These are phyloP conservation scores for Bombus superbus DNA, from an alignment of 1,140 invertebrate genomes.

Conservation along the genomic window DNA sequence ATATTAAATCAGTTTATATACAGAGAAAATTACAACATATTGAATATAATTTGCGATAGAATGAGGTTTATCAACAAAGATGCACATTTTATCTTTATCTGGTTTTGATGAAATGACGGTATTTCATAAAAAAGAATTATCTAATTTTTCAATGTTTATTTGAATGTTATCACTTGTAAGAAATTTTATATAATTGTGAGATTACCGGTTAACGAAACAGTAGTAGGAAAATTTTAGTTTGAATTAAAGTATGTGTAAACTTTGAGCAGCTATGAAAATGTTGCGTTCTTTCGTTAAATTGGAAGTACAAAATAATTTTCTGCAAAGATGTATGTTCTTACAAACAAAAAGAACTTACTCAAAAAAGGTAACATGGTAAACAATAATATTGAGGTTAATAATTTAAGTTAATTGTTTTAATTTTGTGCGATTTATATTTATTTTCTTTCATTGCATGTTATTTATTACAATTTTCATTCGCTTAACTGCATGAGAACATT, in stretches of 20 bases:
- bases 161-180: background rate
- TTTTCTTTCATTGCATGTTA: background rate
- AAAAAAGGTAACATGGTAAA: slow-evolving; percentile 9
- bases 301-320: background rate
- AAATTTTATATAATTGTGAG: background rate
- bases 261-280: background rate
- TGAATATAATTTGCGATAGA: no score
- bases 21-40: background rate
- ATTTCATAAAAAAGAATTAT: background rate
- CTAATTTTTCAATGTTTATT: background rate
- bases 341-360: background rate
- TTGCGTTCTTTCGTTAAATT: background rate
- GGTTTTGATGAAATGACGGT: background rate
- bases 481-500: background rate
- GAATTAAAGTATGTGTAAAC: background rate
- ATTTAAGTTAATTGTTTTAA: background rate
- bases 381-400: slow-evolving; percentile 4
- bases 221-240: background rate
- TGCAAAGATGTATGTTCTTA: background rate
- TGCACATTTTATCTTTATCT: background rate
- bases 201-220: background rate
- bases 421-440: background rate
- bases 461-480: background rate
- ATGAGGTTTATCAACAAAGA: background rate
- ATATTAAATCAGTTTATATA: background rate